phyloP scores from a whole-genome alignment of 1,140 invertebrate genomes.

The Chironomus tepperi region DNA sequence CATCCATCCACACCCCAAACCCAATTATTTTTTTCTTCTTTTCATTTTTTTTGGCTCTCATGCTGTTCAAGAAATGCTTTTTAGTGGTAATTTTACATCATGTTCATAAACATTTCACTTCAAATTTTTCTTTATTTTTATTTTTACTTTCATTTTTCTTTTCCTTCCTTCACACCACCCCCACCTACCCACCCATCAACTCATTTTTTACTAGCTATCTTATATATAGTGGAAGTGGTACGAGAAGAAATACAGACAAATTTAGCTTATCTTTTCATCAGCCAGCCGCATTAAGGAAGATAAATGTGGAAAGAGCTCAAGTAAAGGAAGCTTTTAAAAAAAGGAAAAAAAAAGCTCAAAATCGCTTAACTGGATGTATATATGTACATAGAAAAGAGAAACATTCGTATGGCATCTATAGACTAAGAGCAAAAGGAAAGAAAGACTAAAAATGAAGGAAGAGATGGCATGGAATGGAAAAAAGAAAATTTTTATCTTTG shows the following conservation, averaged over 20 bases:
- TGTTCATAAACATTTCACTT: conserved; percentile 4
- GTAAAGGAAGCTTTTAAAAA: neutral
- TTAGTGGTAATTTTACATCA: neutral
- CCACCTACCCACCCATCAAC: neutral
- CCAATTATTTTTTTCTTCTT: no score
- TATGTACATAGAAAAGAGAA: neutral
- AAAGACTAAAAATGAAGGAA: no score
- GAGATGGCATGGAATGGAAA: no score
- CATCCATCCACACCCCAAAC: no score
- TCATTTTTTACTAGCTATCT: neutral
- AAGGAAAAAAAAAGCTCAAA: neutral
- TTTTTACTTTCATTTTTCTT: no score
- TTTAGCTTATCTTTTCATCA: conserved; percentile 14
- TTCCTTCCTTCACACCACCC: neutral
- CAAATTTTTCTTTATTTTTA: no score
- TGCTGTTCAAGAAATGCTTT: no score
- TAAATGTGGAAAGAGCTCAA: neutral
- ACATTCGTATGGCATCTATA: no score
- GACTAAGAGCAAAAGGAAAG: no score
- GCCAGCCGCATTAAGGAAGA: conserved; percentile 11
- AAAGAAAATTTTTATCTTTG: neutral
- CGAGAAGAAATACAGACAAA: conserved; percentile 5
- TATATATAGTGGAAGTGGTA: neutral
- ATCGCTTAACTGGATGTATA: neutral
- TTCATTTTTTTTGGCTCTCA: no score